Evolutionary conservation across 2,888 invertebrate species (phyloP).

Genomic region (Morpho achilles): DNA sequence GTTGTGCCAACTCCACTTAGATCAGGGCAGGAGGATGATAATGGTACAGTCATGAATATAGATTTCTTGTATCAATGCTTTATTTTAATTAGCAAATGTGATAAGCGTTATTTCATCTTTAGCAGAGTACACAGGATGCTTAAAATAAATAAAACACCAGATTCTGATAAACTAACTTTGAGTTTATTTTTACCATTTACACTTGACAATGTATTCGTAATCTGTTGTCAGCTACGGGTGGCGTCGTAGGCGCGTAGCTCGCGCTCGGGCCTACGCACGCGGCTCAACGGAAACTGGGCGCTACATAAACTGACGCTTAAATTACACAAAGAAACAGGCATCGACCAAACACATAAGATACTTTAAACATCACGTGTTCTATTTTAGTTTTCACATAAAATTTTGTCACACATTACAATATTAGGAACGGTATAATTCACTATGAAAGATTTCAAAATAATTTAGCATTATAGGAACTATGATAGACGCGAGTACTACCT

Average conservation of each 20-base stretch:
- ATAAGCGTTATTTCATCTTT: too few relatives aligned
- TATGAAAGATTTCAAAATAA: constrained; percentile 77
- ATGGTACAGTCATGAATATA: too few relatives aligned
- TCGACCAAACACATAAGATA: constrained; percentile 36
- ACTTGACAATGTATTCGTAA: constrained; percentile 80
- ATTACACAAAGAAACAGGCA: constrained; percentile 37
- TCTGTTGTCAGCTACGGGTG: constrained; percentile 76
- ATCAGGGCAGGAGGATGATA: too few relatives aligned
- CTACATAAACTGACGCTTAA: constrained; percentile 24
- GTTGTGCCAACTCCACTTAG: too few relatives aligned
- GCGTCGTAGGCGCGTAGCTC: constrained; percentile 70
- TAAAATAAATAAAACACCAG: constrained; percentile 67
- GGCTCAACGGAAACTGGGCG: constrained; percentile 42
- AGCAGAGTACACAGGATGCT: constrained; percentile 22
- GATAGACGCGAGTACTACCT: constrained; percentile 75
- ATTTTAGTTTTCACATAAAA: constrained; percentile 51
- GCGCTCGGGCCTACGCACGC: constrained; percentile 48
- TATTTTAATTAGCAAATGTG: too few relatives aligned
- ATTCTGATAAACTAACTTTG: constrained; percentile 80
- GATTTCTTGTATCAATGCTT: too few relatives aligned
- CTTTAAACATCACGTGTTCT: constrained; percentile 40
- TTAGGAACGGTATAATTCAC: constrained; percentile 78
- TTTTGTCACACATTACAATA: constrained; percentile 68
- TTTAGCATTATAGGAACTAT: constrained; percentile 78
- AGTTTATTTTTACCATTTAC: constrained; percentile 81